A percentile compares a stretch with the other conserved stretches of the same genome.
phyloP scores from a whole-genome alignment of 2,113 vertebrate species.

The Baryphthengus martii region DNA sequence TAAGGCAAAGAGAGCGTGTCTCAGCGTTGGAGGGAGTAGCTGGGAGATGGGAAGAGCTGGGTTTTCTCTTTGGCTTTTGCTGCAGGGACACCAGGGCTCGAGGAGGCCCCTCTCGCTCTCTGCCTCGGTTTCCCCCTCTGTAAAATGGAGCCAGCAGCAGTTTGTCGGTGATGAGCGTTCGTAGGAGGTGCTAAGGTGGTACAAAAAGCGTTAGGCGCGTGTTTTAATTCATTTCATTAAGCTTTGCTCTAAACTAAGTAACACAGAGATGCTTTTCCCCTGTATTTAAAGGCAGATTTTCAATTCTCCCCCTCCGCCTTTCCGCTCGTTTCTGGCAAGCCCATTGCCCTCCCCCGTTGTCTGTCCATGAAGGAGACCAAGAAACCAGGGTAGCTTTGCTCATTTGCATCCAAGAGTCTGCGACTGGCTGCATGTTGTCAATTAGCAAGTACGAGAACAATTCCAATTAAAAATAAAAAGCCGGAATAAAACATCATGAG shows the following conservation, averaged over 20 bases:
- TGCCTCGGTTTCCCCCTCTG: background rate
- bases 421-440: background rate
- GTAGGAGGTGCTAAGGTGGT: background rate
- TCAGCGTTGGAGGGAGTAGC: background rate
- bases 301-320: background rate
- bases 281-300: background rate
- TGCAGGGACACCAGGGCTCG: rapidly evolving
- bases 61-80: background rate
- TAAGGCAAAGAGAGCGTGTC: background rate
- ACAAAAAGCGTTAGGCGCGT: rapidly evolving
- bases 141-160: background rate
- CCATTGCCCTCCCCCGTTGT: rapidly evolving
- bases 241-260: background rate
- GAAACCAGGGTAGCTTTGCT: background rate
- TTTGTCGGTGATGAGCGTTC: background rate
- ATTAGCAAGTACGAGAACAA: background rate
- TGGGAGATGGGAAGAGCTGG: background rate
- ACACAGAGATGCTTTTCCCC: background rate
- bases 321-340: background rate
- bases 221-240: no score
- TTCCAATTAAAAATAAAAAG: slow-evolving; percentile 45
- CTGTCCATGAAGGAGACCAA: background rate
- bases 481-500: background rate
- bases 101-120: background rate
- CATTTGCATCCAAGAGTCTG: rapidly evolving